Percentiles rank a stretch among this genome's conserved stretches.
phyloP scores from a whole-genome alignment of 2,888 invertebrate species.

The Cosmorhoe ocellata region DNA sequence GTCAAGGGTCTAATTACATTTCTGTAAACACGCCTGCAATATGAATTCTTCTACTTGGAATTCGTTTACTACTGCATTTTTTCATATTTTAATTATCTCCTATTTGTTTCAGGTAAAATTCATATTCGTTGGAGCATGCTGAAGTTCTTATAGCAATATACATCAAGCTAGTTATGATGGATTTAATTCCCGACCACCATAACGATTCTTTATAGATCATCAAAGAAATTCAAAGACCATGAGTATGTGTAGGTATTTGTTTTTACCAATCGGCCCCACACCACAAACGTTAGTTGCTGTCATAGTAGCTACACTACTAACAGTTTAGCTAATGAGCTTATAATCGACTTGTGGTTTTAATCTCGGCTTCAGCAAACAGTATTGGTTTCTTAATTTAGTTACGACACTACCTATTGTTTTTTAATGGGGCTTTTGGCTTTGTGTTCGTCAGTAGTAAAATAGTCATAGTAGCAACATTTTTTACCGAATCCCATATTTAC shows the following conservation, averaged over 20 bases:
- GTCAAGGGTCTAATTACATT: constrained; percentile 59
- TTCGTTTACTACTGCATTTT: constrained; percentile 35
- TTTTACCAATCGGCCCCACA: no score
- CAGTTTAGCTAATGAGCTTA: constrained; percentile 24
- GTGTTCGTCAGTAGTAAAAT: no score
- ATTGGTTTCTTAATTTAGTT: constrained; percentile 6
- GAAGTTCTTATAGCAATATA: no score
- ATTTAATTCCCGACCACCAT: no score
- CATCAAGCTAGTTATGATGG: no score
- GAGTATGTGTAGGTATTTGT: no score
- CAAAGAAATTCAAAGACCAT: no score
- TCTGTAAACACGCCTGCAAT: constrained; percentile 53
- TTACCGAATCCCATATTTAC: no score
- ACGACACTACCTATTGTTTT: background rate
- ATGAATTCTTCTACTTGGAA: constrained; percentile 45
- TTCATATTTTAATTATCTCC: background rate
- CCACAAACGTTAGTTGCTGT: constrained; percentile 1
- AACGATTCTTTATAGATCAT: no score
- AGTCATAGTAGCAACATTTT: no score
- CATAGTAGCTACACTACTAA: background rate
- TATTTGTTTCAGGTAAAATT: constrained; percentile 12
- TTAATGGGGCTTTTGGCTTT: no score
- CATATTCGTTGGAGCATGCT: background rate
- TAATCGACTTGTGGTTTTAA: constrained; percentile 35
- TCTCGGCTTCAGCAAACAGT: constrained; percentile 21